Evolutionary conservation across 2,888 invertebrate species (phyloP).

Genomic region (Therioaphis trifolii): DNA sequence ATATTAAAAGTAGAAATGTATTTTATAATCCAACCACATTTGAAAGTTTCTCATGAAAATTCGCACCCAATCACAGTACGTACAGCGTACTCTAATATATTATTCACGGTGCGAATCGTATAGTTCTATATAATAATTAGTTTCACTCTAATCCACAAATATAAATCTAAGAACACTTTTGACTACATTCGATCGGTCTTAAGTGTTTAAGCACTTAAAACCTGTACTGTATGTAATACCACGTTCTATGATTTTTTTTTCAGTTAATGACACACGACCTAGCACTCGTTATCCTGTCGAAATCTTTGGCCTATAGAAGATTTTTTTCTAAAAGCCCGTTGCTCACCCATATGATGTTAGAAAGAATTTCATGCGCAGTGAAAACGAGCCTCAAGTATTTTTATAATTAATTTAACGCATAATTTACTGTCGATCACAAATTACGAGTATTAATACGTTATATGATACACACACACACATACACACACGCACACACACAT

Average conservation of each 20-base stretch:
- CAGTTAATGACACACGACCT: neutral
- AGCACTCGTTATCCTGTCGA: neutral
- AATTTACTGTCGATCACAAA: slow-evolving; percentile 37
- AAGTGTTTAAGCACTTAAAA: neutral
- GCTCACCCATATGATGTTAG: neutral
- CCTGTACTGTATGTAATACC: too few relatives aligned
- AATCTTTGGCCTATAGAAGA: neutral
- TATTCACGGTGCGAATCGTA: too few relatives aligned
- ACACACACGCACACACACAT: neutral
- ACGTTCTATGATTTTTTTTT: neutral
- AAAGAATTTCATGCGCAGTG: neutral
- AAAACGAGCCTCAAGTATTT: neutral
- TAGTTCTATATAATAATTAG: too few relatives aligned
- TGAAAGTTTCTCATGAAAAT: too few relatives aligned
- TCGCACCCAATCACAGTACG: too few relatives aligned
- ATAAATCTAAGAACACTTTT: neutral
- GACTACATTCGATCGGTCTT: neutral
- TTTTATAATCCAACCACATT: too few relatives aligned
- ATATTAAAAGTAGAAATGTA: too few relatives aligned
- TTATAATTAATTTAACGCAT: slow-evolving; percentile 40
- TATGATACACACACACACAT: neutral
- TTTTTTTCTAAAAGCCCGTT: neutral
- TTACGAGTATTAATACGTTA: neutral
- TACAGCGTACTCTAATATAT: too few relatives aligned
- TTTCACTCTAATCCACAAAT: neutral